A percentile compares a stretch with the other conserved stretches of the same genome.
Conservation (phyloP, 2,113 vertebrate genomes). For the Leptosomus discolor region DNA sequence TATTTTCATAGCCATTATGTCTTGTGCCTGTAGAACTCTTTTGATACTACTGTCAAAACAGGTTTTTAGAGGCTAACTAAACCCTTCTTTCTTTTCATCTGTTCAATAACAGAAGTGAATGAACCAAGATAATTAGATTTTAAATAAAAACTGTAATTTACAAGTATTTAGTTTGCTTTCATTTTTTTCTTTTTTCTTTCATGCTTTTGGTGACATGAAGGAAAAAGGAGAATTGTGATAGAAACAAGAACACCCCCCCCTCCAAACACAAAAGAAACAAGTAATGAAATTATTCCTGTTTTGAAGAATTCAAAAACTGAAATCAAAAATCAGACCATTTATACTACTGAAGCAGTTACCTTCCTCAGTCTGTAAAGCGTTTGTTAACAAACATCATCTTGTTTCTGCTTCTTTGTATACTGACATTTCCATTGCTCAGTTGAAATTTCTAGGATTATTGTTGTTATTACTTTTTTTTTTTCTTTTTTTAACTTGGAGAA, state of each 20-base stretch:
- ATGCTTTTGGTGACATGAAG: neutral
- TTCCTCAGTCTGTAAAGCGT: neutral
- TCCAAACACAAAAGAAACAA: neutral
- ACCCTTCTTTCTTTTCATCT: constrained; percentile 23
- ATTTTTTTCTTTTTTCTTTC: neutral
- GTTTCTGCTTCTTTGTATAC: neutral
- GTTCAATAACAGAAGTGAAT: constrained; percentile 27
- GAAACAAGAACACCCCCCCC: accelerated
- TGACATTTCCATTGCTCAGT: neutral
- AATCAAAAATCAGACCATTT: neutral
- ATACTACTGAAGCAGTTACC: neutral
- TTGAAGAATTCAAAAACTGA: neutral
- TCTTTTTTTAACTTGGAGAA: neutral
- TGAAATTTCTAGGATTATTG: neutral
- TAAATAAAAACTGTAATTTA: constrained; percentile 15
- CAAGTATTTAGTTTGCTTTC: neutral
- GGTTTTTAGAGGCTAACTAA: neutral
- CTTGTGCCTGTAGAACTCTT: neutral
- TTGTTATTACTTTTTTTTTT: neutral
- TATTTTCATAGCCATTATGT: neutral
- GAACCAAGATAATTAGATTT: constrained; percentile 18
- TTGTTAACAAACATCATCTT: neutral
- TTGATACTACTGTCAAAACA: constrained; percentile 37
- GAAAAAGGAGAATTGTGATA: neutral
- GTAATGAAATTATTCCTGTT: neutral